Base-by-base conservation (phyloP, 2,113 vertebrate species). In the Nycticryphes semicollaris region DNA sequence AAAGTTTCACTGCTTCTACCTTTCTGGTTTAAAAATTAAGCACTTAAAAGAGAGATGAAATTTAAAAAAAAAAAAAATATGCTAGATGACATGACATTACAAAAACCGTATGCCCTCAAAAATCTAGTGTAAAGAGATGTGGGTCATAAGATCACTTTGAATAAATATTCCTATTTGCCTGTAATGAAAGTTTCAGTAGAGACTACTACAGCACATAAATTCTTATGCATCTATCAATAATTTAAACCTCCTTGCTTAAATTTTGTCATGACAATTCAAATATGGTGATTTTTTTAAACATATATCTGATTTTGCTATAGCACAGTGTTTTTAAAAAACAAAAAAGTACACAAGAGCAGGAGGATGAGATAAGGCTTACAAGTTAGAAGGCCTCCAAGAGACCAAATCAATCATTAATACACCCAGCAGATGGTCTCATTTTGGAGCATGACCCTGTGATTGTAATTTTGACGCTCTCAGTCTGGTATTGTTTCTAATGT, bases 41-140 rank as follows among this genome's bases (percentile, higher is more conserved):
- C 30, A 51, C 25, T 56, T 30, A 66, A 90, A 72, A 10, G 3
- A 6, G 24, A 85, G 15, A 14, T 6, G 5, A 67, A 57, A 27
- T 57, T 5, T n/a, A 48, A 39, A 51, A 43, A 48, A 39, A 57
- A 30, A 24, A 0, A 11, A 51, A 57, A 87, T 3, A 20, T 17
- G 60, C 6, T 27, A 81, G 33, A 48, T 48, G 9, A 22, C 27
- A 12, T 11, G 25, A 50, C 15, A 51, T 35, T 54, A 67, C 14
- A 87, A 78, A 27, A 74, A 69, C 3, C 4, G 1, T 5, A 41
- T 3, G 10, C 43, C 50, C 35, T 78, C 33, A 48, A 73, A 47
- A 70, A 78, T 25, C 27, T 0, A 0, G 12, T 27, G 48, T 48
- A 23, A n/a, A 59, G 25, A 25, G 7, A 11, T 16, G 9, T 0